Conservation (phyloP, 1,140 invertebrate genomes). For the Hycleus phaleratus region DNA sequence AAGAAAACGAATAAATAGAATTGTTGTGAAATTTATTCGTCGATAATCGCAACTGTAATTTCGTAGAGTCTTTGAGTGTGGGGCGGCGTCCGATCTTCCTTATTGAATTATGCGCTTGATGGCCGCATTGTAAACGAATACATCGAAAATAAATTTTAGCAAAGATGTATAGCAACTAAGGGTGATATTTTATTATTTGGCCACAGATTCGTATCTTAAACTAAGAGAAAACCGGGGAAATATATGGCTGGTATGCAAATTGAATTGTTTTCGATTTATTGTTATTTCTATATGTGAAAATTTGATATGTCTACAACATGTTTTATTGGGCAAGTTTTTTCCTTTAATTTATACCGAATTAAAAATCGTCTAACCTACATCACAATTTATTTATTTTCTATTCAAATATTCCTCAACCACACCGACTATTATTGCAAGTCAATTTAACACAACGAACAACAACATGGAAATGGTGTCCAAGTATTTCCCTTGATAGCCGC, state of each 20-base stretch:
- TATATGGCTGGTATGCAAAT: conserved; percentile 16
- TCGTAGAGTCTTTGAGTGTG: no score
- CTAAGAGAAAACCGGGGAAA: conserved; percentile 9
- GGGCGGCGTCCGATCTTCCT: neutral
- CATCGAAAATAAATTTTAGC: conserved; percentile 15
- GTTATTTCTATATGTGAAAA: conserved; percentile 14
- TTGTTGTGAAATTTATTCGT: no score
- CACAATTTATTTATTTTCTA: no score
- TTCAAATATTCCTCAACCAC: no score
- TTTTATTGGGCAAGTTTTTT: conserved; percentile 1
- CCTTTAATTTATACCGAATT: conserved; percentile 1
- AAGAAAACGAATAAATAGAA: no score
- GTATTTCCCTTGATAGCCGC: no score
- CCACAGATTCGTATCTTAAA: conserved; percentile 19
- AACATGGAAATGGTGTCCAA: no score
- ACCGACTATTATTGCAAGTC: no score
- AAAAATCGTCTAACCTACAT: no score
- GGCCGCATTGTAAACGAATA: conserved; percentile 14
- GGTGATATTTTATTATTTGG: conserved; percentile 20
- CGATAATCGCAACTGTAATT: no score
- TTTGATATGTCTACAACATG: conserved; percentile 11
- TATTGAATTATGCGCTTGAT: conserved; percentile 15
- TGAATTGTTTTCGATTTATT: conserved; percentile 21
- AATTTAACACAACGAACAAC: no score
- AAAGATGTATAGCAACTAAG: conserved; percentile 10